Conservation (phyloP, 1,140 invertebrate genomes). For the Aphaenogaster floridana region DNA sequence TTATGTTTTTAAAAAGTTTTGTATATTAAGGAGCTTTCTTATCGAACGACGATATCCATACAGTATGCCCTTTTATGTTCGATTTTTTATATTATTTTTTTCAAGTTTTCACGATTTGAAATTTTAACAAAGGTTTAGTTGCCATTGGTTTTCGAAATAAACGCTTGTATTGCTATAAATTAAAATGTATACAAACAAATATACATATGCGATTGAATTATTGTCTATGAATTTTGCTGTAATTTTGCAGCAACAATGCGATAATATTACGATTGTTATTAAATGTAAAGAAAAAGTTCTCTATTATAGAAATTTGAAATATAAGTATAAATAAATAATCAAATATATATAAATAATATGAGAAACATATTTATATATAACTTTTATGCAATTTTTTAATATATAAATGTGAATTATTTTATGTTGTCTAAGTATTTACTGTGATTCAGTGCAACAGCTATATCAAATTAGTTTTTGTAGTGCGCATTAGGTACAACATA, state of each 20-base stretch:
- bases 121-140: conserved; percentile 7
- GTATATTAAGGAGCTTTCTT: conserved; percentile 1
- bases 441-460: background rate
- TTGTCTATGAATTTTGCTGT: background rate
- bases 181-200: conserved; percentile 21
- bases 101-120: background rate
- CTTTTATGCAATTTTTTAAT: conserved; percentile 17
- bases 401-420: conserved; percentile 25
- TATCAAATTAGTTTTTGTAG: background rate
- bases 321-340: background rate
- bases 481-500: background rate
- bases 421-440: conserved; percentile 35
- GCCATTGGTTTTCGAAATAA: background rate
- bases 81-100: background rate
- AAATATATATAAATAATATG: conserved; percentile 32
- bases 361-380: background rate
- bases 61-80: background rate
- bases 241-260: background rate
- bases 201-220: background rate
- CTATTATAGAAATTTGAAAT: background rate
- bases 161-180: background rate
- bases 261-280: conserved; percentile 18
- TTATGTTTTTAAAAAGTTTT: background rate
- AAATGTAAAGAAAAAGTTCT: background rate
- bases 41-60: background rate